Evolutionary conservation across 1,140 invertebrate genomes (phyloP).

Genomic region (Proales similis): DNA sequence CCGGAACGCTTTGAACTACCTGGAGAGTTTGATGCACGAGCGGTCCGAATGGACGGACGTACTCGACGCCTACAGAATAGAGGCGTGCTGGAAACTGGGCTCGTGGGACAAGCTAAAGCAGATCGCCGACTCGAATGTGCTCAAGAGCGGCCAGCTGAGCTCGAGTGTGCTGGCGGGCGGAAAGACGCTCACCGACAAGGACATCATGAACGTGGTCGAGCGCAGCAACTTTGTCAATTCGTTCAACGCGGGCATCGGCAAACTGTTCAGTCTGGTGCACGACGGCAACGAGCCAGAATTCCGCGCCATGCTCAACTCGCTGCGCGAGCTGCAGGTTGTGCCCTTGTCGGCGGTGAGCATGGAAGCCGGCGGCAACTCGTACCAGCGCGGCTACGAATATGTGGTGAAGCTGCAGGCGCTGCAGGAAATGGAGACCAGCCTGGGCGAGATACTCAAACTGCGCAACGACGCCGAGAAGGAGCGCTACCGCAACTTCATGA

Average conservation of each 20-base stretch:
- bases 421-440: conserved; percentile 28
- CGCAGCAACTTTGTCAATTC: conserved; percentile 16
- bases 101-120: conserved; percentile 59
- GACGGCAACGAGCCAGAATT: conserved; percentile 14
- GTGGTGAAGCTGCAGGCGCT: conserved; percentile 61
- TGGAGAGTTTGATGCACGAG: conserved; percentile 20
- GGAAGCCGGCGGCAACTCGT: conserved; percentile 61
- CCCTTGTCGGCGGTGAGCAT: conserved; percentile 60
- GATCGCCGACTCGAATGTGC: conserved; percentile 45
- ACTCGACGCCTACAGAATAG: conserved; percentile 59
- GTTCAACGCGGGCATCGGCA: conserved; percentile 29
- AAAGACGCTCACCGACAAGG: conserved; percentile 1
- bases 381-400: conserved; percentile 70
- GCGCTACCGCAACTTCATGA: conserved; percentile 17
- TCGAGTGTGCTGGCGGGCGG: background rate
- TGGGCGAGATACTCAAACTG: conserved; percentile 17
- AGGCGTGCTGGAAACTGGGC: conserved; percentile 77
- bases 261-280: conserved; percentile 1
- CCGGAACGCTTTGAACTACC: conserved; percentile 25
- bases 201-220: conserved; percentile 20
- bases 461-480: conserved; percentile 27
- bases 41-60: conserved; percentile 47
- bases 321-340: conserved; percentile 57
- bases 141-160: conserved; percentile 55
- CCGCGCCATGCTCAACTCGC: background rate